Percentiles rank a stretch among this genome's conserved stretches.
These are phyloP conservation scores for Cercocebus atys DNA, from an alignment of 2,113 vertebrate species.

Conservation along the genomic window DNA sequence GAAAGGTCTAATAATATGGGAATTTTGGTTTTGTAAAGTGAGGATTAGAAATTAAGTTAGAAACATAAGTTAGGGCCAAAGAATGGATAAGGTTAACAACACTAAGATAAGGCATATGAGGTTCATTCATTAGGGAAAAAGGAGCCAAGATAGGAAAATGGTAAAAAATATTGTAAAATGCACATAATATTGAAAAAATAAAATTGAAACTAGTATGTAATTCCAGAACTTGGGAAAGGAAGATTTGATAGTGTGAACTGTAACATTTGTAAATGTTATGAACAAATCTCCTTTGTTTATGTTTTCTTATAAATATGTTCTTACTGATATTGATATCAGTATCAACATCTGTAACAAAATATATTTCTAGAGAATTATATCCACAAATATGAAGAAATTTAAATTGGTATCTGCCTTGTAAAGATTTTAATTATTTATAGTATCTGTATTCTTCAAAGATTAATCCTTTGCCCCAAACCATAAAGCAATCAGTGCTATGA, in stretches of 20 bases:
- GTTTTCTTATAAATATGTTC: neutral
- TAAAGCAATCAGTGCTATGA: neutral
- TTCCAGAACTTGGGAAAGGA: neutral
- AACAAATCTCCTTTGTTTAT: neutral
- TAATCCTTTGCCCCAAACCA: neutral
- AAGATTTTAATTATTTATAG: slow-evolving; percentile 11
- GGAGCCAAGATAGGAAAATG: neutral
- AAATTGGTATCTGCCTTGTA: neutral
- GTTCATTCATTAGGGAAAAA: neutral
- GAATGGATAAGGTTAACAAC: neutral
- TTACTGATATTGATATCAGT: neutral
- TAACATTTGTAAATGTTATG: neutral
- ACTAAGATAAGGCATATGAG: neutral
- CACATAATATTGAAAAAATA: neutral
- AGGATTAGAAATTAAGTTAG: neutral
- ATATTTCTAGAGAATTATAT: neutral
- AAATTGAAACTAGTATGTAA: neutral
- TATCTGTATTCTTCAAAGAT: neutral
- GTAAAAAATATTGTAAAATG: neutral
- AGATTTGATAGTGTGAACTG: neutral
- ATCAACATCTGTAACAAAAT: neutral
- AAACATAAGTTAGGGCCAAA: neutral
- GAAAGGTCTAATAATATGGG: neutral
- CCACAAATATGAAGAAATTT: neutral
- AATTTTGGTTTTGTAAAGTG: neutral